Percentiles rank a stretch among this genome's conserved stretches.
These are phyloP conservation scores for Drosophila kambysellisi DNA, from an alignment of 2,888 invertebrate genomes.

Conservation along the genomic window DNA sequence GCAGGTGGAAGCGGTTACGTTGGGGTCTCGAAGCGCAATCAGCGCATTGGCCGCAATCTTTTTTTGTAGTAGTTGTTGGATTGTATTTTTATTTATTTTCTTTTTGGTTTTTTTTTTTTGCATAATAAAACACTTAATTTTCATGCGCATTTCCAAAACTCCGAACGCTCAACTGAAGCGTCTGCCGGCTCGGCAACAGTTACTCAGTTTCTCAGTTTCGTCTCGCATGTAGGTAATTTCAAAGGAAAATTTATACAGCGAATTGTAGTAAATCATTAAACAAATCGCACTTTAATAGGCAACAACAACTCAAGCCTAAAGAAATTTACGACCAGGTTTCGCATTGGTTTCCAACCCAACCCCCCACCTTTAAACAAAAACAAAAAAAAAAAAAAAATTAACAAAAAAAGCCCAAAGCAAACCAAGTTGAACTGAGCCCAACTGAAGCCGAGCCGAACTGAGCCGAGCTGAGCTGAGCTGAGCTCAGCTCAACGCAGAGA, in stretches of 20 bases:
- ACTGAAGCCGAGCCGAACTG: conserved; percentile 32
- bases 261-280: conserved; percentile 82
- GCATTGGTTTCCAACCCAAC: conserved; percentile 10
- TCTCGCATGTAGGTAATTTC: conserved; percentile 75
- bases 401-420: conserved; percentile 40
- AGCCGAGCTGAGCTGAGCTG: conserved; percentile 26
- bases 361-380: conserved; percentile 18
- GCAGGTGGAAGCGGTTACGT: conserved; percentile 28
- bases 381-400: conserved; percentile 23
- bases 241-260: conserved; percentile 80
- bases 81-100: conserved; percentile 34
- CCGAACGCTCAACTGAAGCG: conserved; percentile 63
- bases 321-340: conserved; percentile 65
- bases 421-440: conserved; percentile 55
- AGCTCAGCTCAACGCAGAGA: conserved; percentile 35
- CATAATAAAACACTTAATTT: conserved; percentile 84
- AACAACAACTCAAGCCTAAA: conserved; percentile 61
- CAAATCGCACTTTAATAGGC: conserved; percentile 84
- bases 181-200: conserved; percentile 32
- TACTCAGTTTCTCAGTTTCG: conserved; percentile 41
- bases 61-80: conserved; percentile 41
- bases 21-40: conserved; percentile 52
- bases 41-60: conserved; percentile 44
- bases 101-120: conserved; percentile 61
- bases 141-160: conserved; percentile 76